Conservation (phyloP, 2,113 vertebrate genomes). For the Odontesthes bonariensis region DNA sequence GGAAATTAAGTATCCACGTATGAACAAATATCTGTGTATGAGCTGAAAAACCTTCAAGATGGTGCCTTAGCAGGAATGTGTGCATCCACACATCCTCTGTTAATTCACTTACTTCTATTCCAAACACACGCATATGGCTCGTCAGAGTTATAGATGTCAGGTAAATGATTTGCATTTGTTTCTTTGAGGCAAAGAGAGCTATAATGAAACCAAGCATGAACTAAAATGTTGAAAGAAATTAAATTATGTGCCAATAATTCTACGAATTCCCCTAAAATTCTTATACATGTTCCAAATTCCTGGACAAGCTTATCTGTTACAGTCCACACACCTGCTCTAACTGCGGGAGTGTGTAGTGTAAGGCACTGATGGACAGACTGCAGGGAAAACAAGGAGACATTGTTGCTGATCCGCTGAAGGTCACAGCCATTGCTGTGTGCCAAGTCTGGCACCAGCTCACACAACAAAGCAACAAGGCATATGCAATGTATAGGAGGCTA, state of each 20-base stretch:
- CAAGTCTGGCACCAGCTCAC: conserved; percentile 79
- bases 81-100: conserved; percentile 13
- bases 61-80: background rate
- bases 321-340: conserved; percentile 79
- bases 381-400: conserved; percentile 84
- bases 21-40: conserved; percentile 18
- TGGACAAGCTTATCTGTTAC: conserved; percentile 54
- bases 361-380: conserved; percentile 79
- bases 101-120: background rate
- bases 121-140: conserved; percentile 1
- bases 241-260: background rate
- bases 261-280: conserved; percentile 40
- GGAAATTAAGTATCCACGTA: background rate
- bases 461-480: conserved; percentile 71
- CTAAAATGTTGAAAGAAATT: conserved; percentile 3
- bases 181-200: conserved; percentile 13
- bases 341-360: conserved; percentile 52
- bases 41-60: conserved; percentile 16
- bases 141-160: background rate
- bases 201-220: conserved; percentile 7
- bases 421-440: conserved; percentile 75
- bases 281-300: conserved; percentile 59
- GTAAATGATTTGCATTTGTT: background rate
- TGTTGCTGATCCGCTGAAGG: conserved; percentile 85
- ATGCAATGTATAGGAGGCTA: conserved; percentile 68